Evolutionary conservation across 2,113 vertebrate species (phyloP), one percentile per base, ranked within the genome.

Genomic region (Percina caprodes): DNA sequence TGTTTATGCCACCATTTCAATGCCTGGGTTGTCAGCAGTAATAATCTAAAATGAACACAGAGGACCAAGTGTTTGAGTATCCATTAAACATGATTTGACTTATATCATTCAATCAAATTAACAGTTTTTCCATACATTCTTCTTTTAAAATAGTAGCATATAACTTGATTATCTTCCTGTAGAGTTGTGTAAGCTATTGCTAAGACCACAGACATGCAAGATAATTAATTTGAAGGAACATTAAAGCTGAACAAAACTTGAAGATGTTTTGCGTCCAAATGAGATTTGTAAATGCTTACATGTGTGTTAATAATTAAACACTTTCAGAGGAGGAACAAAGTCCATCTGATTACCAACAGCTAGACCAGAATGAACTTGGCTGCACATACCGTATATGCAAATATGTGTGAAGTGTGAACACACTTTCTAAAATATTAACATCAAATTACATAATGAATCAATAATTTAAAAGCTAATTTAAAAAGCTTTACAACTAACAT

Each of bases 281-380:
- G 21, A 73, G 23, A 75, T 84, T 48, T 84, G 12, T 46, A 14
- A 33, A 12, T 3, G 15, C 48, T 65, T 15, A 70, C 33, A 56
- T 74, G 49, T 58, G 55, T 85, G 90, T 93, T 94, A 93, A 94
- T 94, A 66, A 91, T 94, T 94, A 93, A 94, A 83, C 73, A 69
- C 60, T 82, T 75, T 86, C 69, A 87, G 56, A 81, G 58, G 80
- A 74, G 52, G 92, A 87, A 81, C 91, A 94, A 94, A 94, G 93
- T 94, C 93, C 92, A 86, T 78, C 62, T 79, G 58, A 88, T 87
- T 88, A 91, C 90, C 83, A 92, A 93, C 59, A 59, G 76, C 74
- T 80, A 84, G 79, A 58, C 77, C 70, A 86, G 54, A 86, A 80
- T 89, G 83, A 91, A 88, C 67, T 75, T 74, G 60, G 51, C 46